Evolutionary conservation across 2,888 invertebrate genomes (phyloP).

Genomic region (Torymus texanus): DNA sequence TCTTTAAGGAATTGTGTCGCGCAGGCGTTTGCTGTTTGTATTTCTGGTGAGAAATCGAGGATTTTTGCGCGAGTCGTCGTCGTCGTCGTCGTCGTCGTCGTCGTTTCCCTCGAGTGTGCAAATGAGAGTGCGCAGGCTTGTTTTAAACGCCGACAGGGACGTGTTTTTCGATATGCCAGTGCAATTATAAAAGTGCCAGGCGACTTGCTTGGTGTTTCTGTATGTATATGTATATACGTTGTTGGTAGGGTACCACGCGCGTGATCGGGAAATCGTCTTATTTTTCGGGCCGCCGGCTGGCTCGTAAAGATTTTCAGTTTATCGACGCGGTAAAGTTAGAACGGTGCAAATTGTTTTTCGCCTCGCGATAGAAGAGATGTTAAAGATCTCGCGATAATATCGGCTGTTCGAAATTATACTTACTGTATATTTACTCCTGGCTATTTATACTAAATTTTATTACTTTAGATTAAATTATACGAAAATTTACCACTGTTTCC

Average conservation of each 20-base stretch:
- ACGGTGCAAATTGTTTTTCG: neutral
- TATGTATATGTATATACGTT: neutral
- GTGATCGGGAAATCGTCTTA: conserved; percentile 6
- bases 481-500: too few relatives aligned
- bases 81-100: conserved; percentile 17
- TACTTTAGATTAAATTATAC: too few relatives aligned
- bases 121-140: conserved; percentile 41
- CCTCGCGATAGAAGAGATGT: neutral
- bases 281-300: neutral
- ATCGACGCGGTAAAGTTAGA: neutral
- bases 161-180: conserved; percentile 32
- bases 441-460: too few relatives aligned
- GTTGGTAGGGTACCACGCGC: neutral
- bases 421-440: too few relatives aligned
- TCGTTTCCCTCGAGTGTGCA: conserved; percentile 40
- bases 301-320: conserved; percentile 42
- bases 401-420: too few relatives aligned
- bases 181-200: conserved; percentile 38
- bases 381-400: neutral
- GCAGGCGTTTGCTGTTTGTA: conserved; percentile 13
- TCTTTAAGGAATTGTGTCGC: conserved; percentile 56
- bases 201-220: neutral
- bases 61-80: neutral
- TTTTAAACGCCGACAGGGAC: conserved; percentile 34
- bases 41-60: conserved; percentile 19